Base-by-base conservation (phyloP, 1,140 invertebrate species). In the Antheraea mylitta region DNA sequence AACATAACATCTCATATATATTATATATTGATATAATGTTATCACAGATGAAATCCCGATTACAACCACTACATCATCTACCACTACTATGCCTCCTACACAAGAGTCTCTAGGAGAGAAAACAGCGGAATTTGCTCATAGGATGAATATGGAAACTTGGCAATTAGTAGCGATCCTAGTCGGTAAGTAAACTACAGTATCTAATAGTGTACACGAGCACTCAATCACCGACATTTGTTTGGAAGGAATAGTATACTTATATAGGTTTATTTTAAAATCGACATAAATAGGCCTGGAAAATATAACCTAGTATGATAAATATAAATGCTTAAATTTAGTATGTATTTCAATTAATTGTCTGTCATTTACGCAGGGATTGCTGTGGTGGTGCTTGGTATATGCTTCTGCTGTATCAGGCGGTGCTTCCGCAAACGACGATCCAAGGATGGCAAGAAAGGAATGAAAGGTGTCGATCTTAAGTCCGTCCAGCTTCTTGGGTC, bases 381-480 rank as follows among this genome's bases (percentile, higher is more conserved):
- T 65, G 92, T 98, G 62, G 92, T 99, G 72, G 95, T 99, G 70
- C 93, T 98, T 75, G 96, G 96, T 78, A 96, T 98, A 77, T 97
- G 97, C 92, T 97, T 97, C 92, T 99, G 97, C 93, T 98, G 98
- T 93, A 97, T 99, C 93, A 95, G 98, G 89, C 94, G 98, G 94
- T 99, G 98, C 93, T 98, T 97, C 94, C 96, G 97, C 86, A 98
- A 98, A 86, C 94, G 98, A 89, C 95, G 97, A 77, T 97, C 97
- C 94, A 98, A 99, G 94, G 98, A 98, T 93, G 97, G 97, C 79
- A 98, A 98, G 90, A 99, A 99, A 92, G 98, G 98, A 58, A 95
- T 97, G 91, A 99, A 99, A 90, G 98, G 98, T 69, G 98, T 99
- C 73, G 98, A 99, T 92, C 93, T 99, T 73, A 99, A 99, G 94